A percentile compares a stretch with the other conserved stretches of the same genome.
phyloP scores from a whole-genome alignment of 2,797 vertebrate species.

The Pseudomugil gertrudae region DNA sequence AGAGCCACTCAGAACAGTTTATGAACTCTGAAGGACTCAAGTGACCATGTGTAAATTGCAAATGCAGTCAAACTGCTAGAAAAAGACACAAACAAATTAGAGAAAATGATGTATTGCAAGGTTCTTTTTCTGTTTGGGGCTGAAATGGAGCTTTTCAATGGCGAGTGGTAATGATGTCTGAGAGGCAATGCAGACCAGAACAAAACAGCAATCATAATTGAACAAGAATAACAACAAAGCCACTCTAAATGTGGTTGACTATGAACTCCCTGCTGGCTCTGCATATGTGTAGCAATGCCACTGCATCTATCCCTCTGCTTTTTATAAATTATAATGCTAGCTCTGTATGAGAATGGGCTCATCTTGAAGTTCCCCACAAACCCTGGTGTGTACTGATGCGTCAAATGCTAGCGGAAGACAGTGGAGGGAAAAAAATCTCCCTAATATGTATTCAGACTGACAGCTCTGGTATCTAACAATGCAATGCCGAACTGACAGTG shows the following conservation, averaged over 20 bases:
- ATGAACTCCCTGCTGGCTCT: conserved; percentile 67
- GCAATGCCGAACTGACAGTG: conserved; percentile 53
- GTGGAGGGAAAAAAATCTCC: conserved; percentile 30
- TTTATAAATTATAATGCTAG: conserved; percentile 75
- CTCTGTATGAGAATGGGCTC: conserved; percentile 57
- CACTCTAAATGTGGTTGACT: conserved; percentile 65
- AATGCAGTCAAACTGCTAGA: conserved; percentile 30
- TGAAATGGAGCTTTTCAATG: conserved; percentile 52
- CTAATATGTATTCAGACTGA: conserved; percentile 64
- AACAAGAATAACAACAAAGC: conserved; percentile 70
- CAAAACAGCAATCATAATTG: conserved; percentile 66
- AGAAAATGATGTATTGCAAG: conserved; percentile 41
- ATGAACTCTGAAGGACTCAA: conserved; percentile 13
- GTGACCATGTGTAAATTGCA: conserved; percentile 42
- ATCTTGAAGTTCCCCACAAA: conserved; percentile 57
- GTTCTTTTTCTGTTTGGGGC: conserved; percentile 47
- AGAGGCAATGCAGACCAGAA: conserved; percentile 56
- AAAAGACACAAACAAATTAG: conserved; percentile 28
- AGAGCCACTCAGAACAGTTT: conserved; percentile 1
- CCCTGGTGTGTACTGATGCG: conserved; percentile 34
- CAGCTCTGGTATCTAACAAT: conserved; percentile 59
- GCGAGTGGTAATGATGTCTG: conserved; percentile 66
- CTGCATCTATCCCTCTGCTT: conserved; percentile 64
- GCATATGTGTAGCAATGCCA: conserved; percentile 67
- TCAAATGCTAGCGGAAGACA: conserved; percentile 49